Percentiles rank a stretch among this genome's conserved stretches.
phyloP scores from a whole-genome alignment of 2,797 vertebrate species.

The Lycodopsis pacificus region DNA sequence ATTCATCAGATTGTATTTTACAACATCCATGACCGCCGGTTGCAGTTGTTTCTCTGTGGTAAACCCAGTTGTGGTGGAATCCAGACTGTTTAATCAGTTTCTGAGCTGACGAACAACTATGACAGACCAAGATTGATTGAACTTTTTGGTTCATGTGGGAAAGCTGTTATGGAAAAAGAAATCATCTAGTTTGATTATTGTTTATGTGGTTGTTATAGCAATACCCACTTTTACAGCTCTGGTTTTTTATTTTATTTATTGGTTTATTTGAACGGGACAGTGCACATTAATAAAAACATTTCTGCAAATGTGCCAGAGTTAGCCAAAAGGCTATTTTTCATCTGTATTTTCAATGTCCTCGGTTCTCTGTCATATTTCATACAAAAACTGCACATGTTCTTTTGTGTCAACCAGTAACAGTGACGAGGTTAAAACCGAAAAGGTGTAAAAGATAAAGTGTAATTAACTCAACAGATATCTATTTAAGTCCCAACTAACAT shows the following conservation, averaged over 20 bases:
- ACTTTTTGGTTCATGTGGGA: conserved; percentile 4
- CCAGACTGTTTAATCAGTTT: conserved; percentile 15
- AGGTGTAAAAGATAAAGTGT: neutral
- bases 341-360: neutral
- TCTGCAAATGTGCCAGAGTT: too few species aligned
- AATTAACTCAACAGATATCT: neutral
- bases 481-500: neutral
- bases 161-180: neutral
- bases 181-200: neutral
- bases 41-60: neutral
- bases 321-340: too few species aligned
- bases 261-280: too few species aligned
- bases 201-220: neutral
- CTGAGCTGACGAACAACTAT: conserved; percentile 7
- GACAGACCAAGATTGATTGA: conserved; percentile 3
- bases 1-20: conserved; percentile 9
- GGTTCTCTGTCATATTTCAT: neutral
- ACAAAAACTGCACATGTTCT: neutral
- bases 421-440: neutral
- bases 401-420: neutral
- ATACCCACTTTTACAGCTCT: neutral
- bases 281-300: too few species aligned
- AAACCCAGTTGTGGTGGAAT: neutral
- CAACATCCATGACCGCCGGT: neutral
- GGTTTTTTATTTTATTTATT: too few species aligned